phyloP scores from a whole-genome alignment of 2,797 vertebrate species.

The Argyrosomus regius region DNA sequence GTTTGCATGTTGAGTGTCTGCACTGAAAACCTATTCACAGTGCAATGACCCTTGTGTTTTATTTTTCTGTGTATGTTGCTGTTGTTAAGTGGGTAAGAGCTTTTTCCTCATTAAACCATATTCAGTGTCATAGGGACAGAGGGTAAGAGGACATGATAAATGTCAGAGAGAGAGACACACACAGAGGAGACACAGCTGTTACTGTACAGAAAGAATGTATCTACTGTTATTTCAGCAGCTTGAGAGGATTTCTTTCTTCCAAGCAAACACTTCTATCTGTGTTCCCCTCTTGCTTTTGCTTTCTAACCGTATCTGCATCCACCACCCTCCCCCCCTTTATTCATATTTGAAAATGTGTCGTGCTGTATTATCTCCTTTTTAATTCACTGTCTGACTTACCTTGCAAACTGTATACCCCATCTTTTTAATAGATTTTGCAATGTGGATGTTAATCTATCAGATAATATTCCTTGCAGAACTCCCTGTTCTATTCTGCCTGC shows the following conservation, averaged over 20 bases:
- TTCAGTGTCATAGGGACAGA: conserved; percentile 13
- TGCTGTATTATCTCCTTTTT: not conserved
- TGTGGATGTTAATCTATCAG: not conserved
- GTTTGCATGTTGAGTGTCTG: conserved; percentile 61
- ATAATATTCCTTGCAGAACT: conserved; percentile 1
- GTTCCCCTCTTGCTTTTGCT: not conserved
- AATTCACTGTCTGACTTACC: not conserved
- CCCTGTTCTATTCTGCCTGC: conserved; percentile 11
- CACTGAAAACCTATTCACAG: conserved; percentile 39
- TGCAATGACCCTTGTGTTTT: conserved; percentile 30
- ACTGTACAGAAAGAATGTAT: not conserved
- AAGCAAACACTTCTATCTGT: not conserved
- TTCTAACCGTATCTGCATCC: not conserved
- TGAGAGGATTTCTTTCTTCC: conserved; percentile 15
- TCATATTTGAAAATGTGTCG: conserved; percentile 6
- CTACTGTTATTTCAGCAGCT: conserved; percentile 23
- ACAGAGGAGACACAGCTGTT: conserved; percentile 31
- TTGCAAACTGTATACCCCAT: not conserved
- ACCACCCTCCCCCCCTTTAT: not conserved
- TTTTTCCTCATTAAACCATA: conserved; percentile 29
- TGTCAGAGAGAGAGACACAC: not conserved
- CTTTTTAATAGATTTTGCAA: not conserved
- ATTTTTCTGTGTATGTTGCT: conserved; percentile 38
- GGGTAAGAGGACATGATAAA: conserved; percentile 19
- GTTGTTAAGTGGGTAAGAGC: conserved; percentile 30